Conservation (phyloP, 2,797 vertebrate species). For the Parotocinclus haroldoi region DNA sequence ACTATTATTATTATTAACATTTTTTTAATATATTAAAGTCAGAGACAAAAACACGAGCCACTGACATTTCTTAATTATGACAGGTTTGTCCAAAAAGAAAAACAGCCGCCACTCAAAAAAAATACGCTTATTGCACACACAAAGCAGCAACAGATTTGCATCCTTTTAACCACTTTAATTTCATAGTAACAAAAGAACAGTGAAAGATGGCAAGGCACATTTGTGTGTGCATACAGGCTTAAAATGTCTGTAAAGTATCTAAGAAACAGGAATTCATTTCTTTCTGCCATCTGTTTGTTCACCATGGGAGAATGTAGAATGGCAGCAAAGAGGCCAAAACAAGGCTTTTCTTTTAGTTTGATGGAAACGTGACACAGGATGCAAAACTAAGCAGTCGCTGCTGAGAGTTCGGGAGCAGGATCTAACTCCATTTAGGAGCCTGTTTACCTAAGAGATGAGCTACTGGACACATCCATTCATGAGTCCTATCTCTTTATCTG, state of each 20-base stretch:
- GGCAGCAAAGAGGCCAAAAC: slow-evolving; percentile 55
- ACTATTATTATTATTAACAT: too few relatives aligned
- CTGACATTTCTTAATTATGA: too few relatives aligned
- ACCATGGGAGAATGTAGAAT: slow-evolving; percentile 54
- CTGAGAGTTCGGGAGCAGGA: slow-evolving; percentile 57
- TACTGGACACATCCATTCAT: slow-evolving; percentile 84
- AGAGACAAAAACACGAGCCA: too few relatives aligned
- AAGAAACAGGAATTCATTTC: slow-evolving; percentile 68
- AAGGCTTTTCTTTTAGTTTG: slow-evolving; percentile 59
- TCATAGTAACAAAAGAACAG: neutral
- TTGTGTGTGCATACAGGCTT: slow-evolving; percentile 44
- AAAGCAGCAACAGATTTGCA: slow-evolving; percentile 31
- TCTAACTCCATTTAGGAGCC: slow-evolving; percentile 75
- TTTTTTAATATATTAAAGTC: too few relatives aligned
- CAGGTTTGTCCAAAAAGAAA: too few relatives aligned
- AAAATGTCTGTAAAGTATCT: slow-evolving; percentile 43
- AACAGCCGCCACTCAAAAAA: neutral
- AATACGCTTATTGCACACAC: slow-evolving; percentile 8
- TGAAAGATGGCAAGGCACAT: slow-evolving; percentile 10
- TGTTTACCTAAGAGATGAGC: slow-evolving; percentile 97
- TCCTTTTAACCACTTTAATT: slow-evolving; percentile 48
- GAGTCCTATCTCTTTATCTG: slow-evolving; percentile 79
- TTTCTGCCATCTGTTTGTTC: slow-evolving; percentile 71
- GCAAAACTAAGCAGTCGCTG: slow-evolving; percentile 59
- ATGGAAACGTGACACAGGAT: slow-evolving; percentile 55